phyloP scores from a whole-genome alignment of 2,113 vertebrate species.

The Callaeas wilsoni region DNA sequence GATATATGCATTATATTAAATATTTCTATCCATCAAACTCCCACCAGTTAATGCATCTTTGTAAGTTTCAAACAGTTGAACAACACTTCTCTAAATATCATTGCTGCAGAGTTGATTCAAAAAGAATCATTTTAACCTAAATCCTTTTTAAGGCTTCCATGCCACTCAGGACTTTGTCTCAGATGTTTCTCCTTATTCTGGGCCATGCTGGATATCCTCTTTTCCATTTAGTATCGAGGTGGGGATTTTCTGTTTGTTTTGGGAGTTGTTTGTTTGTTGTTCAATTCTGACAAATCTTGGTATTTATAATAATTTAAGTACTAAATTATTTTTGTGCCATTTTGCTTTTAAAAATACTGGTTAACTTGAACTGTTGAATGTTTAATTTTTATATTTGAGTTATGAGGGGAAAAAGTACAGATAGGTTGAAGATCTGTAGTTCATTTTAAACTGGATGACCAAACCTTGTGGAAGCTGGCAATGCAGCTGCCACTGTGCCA shows the following conservation, averaged over 20 bases:
- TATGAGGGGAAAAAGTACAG: neutral
- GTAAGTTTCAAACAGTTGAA: neutral
- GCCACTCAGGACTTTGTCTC: neutral
- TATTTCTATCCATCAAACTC: neutral
- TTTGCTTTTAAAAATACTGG: neutral
- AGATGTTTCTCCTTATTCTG: neutral
- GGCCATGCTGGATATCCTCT: neutral
- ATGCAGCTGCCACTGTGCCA: neutral
- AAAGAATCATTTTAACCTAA: neutral
- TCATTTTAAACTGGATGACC: neutral
- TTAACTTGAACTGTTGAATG: neutral
- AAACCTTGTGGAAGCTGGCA: neutral
- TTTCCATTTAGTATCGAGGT: neutral
- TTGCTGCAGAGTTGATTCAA: neutral
- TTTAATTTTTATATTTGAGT: neutral
- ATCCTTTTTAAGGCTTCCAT: neutral
- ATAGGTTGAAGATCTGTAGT: neutral
- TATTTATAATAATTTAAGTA: neutral
- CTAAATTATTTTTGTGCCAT: neutral
- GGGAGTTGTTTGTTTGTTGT: neutral
- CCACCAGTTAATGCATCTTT: neutral
- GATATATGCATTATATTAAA: constrained; percentile 1
- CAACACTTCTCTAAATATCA: neutral
- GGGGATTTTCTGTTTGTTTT: neutral
- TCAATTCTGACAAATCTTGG: neutral